Base-by-base conservation (phyloP, 2,888 invertebrate species). In the Bellardia bayeri region DNA sequence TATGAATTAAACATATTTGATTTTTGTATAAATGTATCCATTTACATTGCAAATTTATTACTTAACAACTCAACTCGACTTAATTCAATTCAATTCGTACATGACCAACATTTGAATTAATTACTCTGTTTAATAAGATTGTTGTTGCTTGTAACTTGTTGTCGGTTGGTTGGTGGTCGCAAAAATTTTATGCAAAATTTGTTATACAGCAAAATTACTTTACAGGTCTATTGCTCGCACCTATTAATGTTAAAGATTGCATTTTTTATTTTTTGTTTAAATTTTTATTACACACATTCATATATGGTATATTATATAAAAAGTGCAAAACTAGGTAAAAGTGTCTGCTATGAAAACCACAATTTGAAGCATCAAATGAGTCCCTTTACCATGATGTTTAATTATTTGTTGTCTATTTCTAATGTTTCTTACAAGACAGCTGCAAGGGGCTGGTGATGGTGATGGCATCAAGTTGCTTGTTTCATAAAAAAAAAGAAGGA, bases 61-160 rank as follows among this genome's bases (percentile, higher is more conserved):
- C 23, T 69, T 71, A 49, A 69, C 58, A 71, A 40, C 64, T 64
- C 64, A 40, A 61, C 30, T 74, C 58, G 56, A 40, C 64, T 64
- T 40, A 23, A 61, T 30, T 74, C 42, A 72, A 58, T 40, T 72
- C 56, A 61, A 45, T 16, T 66, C 3, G 66, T 66, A 66, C 54
- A 66, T 66, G 56, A 66, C 42, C 56, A 78, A 68, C 54, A 68
- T 68, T 42, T 54, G 78, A 78, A 78, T 78, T 78, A 66, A 78
- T 78, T 68, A 68, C 23, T 68, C 30, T 42, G 63, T 78, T 71
- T 61, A 69, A 61, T 63, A 30, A 61, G 30, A 61, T 42, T 68
- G 45, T 23, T 33, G 63, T 64, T 45, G 69, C 37, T n/a, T 13
- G 14, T 37, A 23, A 14, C 42, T 56, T 16, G 2, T 40, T 42